Evolutionary conservation across 2,113 vertebrate genomes (phyloP), one percentile per base, ranked within the genome.

Genomic region (Dicentrarchus labrax): DNA sequence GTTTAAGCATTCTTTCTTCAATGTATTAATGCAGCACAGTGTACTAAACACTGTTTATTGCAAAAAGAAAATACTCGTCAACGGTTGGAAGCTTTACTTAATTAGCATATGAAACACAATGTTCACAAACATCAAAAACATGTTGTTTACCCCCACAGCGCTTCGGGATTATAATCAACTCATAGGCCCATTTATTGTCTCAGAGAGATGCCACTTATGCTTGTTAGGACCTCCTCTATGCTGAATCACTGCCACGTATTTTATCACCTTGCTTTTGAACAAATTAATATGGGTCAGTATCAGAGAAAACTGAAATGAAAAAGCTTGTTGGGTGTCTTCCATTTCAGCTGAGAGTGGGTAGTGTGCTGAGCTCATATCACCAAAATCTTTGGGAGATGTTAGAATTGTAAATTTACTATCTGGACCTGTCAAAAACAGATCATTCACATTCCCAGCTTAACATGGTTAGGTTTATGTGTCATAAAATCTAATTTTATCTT

Each of bases 101-200:
- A 91, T 89, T 86, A 82, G 62, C 81, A 88, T 85, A 82, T 73
- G 79, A 90, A 88, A 87, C 30, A 74, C 54, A 47, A 50, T 24
- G 24, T 82, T 80, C 51, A 48, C 30, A 83, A 84, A 76, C 73
- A 70, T 87, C 38, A 66, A 83, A 88, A 89, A 72, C 69, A 76
- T 80, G 76, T 66, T 91, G 72, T 85, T 89, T 84, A 72, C 82
- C 59, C 85, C 78, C 57, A 51, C 45, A 86, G 83, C 43, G 0
- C 47, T 79, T 81, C 22, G 10, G 56, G 47, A 66, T 82, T 60
- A 57, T 84, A 53, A 88, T 76, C 76, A 81, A 88, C 54, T 86
- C 57, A 61, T 61, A 2, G 50, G 61, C 61, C 41, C 67, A 38
- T 67, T 82, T 83, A 56, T 68, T 82, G 73, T 84, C 74, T 76